These are phyloP conservation scores for Palloptera scutellata DNA, from an alignment of 2,888 invertebrate genomes.

Conservation along the genomic window DNA sequence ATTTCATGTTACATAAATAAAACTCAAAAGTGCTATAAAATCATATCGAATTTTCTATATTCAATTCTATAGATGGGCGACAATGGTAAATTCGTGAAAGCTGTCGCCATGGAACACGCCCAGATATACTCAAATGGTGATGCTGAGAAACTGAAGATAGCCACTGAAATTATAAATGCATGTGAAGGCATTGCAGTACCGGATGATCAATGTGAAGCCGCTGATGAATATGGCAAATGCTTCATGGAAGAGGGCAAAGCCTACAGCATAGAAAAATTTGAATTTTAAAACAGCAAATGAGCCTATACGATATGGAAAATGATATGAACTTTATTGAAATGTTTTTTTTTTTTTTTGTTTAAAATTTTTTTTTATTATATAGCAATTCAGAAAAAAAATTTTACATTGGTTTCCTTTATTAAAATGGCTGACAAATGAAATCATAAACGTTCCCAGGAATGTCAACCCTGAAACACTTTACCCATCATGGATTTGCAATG, in stretches of 20 bases:
- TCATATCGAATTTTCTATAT: background rate
- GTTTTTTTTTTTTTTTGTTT: too few relatives aligned
- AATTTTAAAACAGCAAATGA: conserved; percentile 16
- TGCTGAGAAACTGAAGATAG: conserved; percentile 45
- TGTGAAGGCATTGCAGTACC: conserved; percentile 45
- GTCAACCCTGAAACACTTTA: too few relatives aligned
- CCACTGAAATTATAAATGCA: conserved; percentile 44
- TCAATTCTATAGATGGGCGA: conserved; percentile 38
- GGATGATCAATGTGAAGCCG: conserved; percentile 54
- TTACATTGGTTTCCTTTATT: too few relatives aligned
- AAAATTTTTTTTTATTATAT: too few relatives aligned
- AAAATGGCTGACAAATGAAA: too few relatives aligned
- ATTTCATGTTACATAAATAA: background rate
- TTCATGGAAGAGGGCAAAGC: conserved; percentile 45
- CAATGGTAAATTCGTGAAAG: conserved; percentile 48
- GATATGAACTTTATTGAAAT: conserved; percentile 1
- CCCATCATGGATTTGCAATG: too few relatives aligned
- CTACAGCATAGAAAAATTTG: conserved; percentile 41
- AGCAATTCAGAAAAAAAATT: too few relatives aligned
- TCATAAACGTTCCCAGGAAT: too few relatives aligned
- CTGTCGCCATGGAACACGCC: conserved; percentile 43
- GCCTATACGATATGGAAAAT: conserved; percentile 18
- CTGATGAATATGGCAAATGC: conserved; percentile 50
- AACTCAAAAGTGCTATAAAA: background rate
- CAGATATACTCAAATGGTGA: conserved; percentile 42